Evolutionary conservation across 2,113 vertebrate species (phyloP).

Genomic region (Porphyrio hochstetteri): DNA sequence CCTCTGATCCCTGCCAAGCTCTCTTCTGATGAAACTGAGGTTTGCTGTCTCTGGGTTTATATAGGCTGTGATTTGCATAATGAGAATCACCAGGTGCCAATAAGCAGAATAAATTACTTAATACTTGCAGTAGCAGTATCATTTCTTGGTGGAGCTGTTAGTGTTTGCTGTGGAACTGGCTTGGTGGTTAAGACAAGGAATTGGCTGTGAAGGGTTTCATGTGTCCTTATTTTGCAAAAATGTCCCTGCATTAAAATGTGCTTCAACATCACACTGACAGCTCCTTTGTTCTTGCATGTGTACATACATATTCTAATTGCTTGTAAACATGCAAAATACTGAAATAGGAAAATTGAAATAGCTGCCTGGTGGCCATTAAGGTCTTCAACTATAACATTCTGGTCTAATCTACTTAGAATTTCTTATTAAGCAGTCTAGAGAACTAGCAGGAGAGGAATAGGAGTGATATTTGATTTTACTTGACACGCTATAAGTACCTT

Average conservation of each 20-base stretch:
- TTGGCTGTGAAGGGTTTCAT: neutral
- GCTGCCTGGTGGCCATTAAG: neutral
- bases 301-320: neutral
- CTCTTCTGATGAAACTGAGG: neutral
- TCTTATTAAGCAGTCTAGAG: conserved; percentile 18
- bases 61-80: neutral
- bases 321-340: neutral
- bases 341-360: neutral
- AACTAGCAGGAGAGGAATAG: neutral
- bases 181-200: neutral
- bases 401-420: conserved; percentile 9
- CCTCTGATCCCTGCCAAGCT: neutral
- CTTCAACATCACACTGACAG: neutral
- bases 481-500: conserved; percentile 51
- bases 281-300: neutral
- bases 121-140: neutral
- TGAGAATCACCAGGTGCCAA: neutral
- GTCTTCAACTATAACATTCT: neutral
- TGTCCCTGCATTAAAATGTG: neutral
- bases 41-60: neutral
- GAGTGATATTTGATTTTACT: conserved; percentile 45
- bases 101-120: neutral
- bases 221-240: neutral
- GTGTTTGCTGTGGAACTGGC: neutral
- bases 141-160: neutral